These are phyloP conservation scores for Mesorhabditis belari DNA, from an alignment of 2,888 invertebrate species.

Conservation along the genomic window DNA sequence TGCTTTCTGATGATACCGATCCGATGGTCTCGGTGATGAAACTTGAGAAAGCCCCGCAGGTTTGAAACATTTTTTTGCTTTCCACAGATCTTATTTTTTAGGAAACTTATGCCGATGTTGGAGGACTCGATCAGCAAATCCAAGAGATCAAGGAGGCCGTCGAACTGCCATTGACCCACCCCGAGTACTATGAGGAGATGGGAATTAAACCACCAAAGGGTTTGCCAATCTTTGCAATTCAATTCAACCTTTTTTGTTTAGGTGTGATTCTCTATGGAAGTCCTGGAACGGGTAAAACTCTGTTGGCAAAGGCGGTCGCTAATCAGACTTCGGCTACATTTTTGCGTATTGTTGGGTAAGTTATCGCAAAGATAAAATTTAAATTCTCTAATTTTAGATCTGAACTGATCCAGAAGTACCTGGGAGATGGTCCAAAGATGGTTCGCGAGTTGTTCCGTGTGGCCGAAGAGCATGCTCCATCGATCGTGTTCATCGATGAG, in stretches of 20 bases:
- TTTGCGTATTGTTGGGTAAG: slow-evolving; percentile 84
- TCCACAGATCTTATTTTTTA: slow-evolving; percentile 6
- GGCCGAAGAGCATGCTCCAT: slow-evolving; percentile 98
- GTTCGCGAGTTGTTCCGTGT: slow-evolving; percentile 94
- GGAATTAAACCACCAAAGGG: slow-evolving; percentile 99
- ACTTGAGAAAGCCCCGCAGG: slow-evolving; percentile 88
- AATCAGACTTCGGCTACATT: slow-evolving; percentile 99
- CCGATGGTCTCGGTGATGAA: slow-evolving; percentile 99
- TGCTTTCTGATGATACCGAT: slow-evolving; percentile 95
- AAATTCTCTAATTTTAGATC: slow-evolving; percentile 2
- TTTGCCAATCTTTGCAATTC: neutral
- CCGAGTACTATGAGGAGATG: slow-evolving; percentile 99
- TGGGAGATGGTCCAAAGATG: slow-evolving; percentile 94
- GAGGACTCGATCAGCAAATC: slow-evolving; percentile 72
- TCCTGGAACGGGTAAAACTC: slow-evolving; percentile 95
- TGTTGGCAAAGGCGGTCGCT: slow-evolving; percentile 95
- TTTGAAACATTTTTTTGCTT: neutral
- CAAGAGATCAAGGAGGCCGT: slow-evolving; percentile 97
- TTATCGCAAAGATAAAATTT: neutral
- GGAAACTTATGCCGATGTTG: slow-evolving; percentile 85
- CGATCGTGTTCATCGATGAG: slow-evolving; percentile 98
- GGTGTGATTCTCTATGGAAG: slow-evolving; percentile 88
- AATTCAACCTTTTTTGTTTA: slow-evolving; percentile 1
- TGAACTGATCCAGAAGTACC: slow-evolving; percentile 79
- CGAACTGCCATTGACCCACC: slow-evolving; percentile 93